Percentiles rank a stretch among this genome's conserved stretches.
phyloP scores from a whole-genome alignment of 2,888 invertebrate genomes.

The Apamea monoglypha region DNA sequence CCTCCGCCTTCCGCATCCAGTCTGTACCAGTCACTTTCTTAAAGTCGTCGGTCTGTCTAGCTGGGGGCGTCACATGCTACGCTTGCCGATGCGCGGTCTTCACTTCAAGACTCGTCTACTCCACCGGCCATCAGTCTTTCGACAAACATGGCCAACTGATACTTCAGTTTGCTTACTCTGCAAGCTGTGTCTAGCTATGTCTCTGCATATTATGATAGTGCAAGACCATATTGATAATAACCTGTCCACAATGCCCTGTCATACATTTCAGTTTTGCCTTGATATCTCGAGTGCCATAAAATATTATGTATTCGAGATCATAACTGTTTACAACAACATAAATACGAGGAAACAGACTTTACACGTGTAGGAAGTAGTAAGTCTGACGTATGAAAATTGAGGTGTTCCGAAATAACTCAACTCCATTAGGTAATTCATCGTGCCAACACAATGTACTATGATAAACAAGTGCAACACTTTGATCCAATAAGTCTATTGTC shows the following conservation, averaged over 20 bases:
- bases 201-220: neutral
- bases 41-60: too few relatives aligned
- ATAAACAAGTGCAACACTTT: conserved; percentile 21
- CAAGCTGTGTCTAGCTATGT: neutral
- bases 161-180: neutral
- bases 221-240: neutral
- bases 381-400: conserved; percentile 13
- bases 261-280: neutral
- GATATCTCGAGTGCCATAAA: neutral
- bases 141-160: neutral
- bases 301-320: conserved; percentile 1
- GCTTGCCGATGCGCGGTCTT: too few relatives aligned
- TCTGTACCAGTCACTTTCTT: too few relatives aligned
- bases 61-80: too few relatives aligned
- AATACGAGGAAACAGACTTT: neutral
- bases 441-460: conserved; percentile 4
- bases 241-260: too few relatives aligned
- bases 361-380: conserved; percentile 28
- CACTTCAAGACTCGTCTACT: too few relatives aligned
- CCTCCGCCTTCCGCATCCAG: too few relatives aligned
- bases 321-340: conserved; percentile 25
- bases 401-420: conserved; percentile 26
- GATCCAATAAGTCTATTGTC: conserved; percentile 6
- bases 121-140: too few relatives aligned
- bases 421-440: neutral